These are phyloP conservation scores for Eristalinus sepulchralis DNA, from an alignment of 2,888 invertebrate species.

Conservation along the genomic window DNA sequence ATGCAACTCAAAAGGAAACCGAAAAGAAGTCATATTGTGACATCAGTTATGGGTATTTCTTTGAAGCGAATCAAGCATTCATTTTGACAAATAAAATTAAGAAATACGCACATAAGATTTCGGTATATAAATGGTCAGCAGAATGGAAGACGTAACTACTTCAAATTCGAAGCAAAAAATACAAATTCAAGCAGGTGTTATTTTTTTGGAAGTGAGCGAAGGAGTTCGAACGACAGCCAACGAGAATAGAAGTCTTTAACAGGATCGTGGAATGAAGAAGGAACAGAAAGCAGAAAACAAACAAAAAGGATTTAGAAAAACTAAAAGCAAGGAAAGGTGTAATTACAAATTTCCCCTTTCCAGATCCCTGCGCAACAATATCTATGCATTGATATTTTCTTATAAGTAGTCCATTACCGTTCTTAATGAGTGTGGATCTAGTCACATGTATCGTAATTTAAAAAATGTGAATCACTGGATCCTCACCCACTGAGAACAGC, in stretches of 20 bases:
- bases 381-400: neutral
- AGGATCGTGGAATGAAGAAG: neutral
- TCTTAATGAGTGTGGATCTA: conserved; percentile 82
- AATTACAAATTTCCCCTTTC: neutral
- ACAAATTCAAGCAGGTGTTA: conserved; percentile 29
- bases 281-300: neutral
- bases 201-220: neutral
- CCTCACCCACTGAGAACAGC: conserved; percentile 81
- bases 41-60: conserved; percentile 1
- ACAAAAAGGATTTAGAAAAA: neutral
- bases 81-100: neutral
- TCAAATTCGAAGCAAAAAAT: neutral
- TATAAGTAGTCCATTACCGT: conserved; percentile 76
- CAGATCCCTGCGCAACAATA: neutral
- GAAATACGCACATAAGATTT: neutral
- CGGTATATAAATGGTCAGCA: neutral
- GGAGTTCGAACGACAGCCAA: neutral
- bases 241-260: neutral
- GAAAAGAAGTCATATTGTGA: neutral
- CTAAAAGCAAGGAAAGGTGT: neutral
- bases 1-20: conserved; percentile 11
- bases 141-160: neutral
- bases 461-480: conserved; percentile 81
- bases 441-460: conserved; percentile 78
- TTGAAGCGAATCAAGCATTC: neutral